phyloP scores from a whole-genome alignment of 2,888 invertebrate genomes.

The Tetropium fuscum region DNA sequence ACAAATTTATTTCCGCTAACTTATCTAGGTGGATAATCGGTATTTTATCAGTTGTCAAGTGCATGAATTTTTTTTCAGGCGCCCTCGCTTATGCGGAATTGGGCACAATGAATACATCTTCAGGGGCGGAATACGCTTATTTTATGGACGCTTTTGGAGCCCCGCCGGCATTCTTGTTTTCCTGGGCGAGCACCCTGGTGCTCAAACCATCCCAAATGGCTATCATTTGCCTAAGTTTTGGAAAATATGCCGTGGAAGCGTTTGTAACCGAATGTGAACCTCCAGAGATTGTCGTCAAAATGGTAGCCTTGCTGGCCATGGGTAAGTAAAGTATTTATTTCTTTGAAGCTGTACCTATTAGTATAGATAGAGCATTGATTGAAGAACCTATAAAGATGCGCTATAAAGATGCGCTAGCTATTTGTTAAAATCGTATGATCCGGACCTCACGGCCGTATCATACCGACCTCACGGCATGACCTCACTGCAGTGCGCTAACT shows the following conservation, averaged over 20 bases:
- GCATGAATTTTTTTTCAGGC: slow-evolving; percentile 74
- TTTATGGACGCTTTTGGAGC: slow-evolving; percentile 96
- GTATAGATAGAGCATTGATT: too few species aligned
- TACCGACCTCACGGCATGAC: too few species aligned
- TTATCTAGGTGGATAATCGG: too few species aligned
- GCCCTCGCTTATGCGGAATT: slow-evolving; percentile 94
- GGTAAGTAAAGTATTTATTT: too few species aligned
- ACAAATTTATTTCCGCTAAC: too few species aligned
- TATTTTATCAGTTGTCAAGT: too few species aligned
- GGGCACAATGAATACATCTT: slow-evolving; percentile 95
- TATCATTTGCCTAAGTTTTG: slow-evolving; percentile 93
- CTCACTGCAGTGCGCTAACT: too few species aligned
- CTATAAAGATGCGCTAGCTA: too few species aligned
- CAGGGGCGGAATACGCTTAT: slow-evolving; percentile 95
- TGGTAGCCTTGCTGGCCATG: slow-evolving; percentile 89
- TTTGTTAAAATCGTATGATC: too few species aligned
- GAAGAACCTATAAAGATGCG: too few species aligned
- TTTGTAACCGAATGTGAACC: slow-evolving; percentile 90
- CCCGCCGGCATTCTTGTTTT: slow-evolving; percentile 91
- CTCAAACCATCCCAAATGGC: slow-evolving; percentile 95
- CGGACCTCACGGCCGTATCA: too few species aligned
- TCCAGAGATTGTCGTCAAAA: slow-evolving; percentile 84
- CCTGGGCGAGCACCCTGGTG: slow-evolving; percentile 94
- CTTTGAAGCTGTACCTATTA: too few species aligned
- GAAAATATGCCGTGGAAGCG: slow-evolving; percentile 93